Conservation (phyloP, 2,888 invertebrate species). For the Selenia dentaria region DNA sequence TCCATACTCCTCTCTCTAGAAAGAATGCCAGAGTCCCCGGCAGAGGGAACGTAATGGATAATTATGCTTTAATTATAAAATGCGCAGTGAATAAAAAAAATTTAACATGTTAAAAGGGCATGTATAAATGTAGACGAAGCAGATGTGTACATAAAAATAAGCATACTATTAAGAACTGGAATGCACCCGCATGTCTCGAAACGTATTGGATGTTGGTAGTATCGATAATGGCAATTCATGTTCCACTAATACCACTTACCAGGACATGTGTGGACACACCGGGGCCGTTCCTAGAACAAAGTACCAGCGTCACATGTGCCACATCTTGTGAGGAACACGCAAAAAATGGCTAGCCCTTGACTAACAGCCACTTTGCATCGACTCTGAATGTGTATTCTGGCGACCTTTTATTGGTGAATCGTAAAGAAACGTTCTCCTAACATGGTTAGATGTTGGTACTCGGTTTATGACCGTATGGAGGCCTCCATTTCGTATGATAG, state of each 20-base stretch:
- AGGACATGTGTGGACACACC: slow-evolving; percentile 58
- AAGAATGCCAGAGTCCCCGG: too few relatives aligned
- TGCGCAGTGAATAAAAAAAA: too few relatives aligned
- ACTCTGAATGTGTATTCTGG: slow-evolving; percentile 26
- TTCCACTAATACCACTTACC: slow-evolving; percentile 20
- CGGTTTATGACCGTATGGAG: too few relatives aligned
- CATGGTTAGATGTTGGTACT: too few relatives aligned
- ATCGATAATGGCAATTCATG: slow-evolving; percentile 16
- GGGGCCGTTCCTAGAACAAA: slow-evolving; percentile 69
- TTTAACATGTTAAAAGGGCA: slow-evolving; percentile 1
- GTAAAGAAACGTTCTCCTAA: too few relatives aligned
- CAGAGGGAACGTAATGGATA: too few relatives aligned
- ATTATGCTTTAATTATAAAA: too few relatives aligned
- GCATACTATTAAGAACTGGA: slow-evolving; percentile 34
- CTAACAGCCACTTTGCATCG: slow-evolving; percentile 43
- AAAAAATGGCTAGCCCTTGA: slow-evolving; percentile 52
- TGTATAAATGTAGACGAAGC: background rate
- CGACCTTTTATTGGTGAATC: background rate
- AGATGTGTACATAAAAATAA: slow-evolving; percentile 18
- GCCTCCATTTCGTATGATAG: too few relatives aligned
- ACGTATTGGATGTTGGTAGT: background rate
- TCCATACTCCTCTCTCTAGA: too few relatives aligned
- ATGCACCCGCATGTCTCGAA: slow-evolving; percentile 26
- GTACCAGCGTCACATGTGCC: slow-evolving; percentile 57
- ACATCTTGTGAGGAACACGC: slow-evolving; percentile 59